Evolutionary conservation across 2,888 invertebrate species (phyloP), one percentile per base, ranked within the genome.

Genomic region (Drosophila neotestacea): DNA sequence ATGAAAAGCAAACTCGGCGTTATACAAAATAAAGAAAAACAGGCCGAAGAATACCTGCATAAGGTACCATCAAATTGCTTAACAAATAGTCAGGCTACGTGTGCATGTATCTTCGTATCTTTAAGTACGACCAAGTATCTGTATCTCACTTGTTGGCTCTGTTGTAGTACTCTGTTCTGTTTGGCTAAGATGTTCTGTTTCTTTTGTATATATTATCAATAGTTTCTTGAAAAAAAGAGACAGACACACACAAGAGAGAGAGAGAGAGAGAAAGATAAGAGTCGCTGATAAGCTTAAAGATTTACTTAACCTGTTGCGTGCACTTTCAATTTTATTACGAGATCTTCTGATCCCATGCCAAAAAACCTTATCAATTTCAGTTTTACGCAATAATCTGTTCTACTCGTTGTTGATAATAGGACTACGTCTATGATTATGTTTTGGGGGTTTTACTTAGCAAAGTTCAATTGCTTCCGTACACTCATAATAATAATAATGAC

Each of bases 21-120:
- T 47, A 59, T 13, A 47, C 28, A 30, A n/a, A 50, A 16, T 30
- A 50, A 36, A 36, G 36, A 36, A 63, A 56, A 41, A 52, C 48
- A 67, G 46, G 11, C n/a, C 50, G 36, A 65, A 70, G 67, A 69
- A 61, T 66, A 50, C 39, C 67, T 39, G 55, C 42, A 42, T 41
- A 64, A 52, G 46, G 73, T 74, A 56, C 50, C 74, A 74, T 75
- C 60, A 85, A 84, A 86, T 86, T 86, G 87, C 79, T 86, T 77
- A 58, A 79, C 85, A 84, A 86, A 84, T 55, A 83, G 54, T 41
- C 67, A 32, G 38, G 58, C 42, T 42, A 39, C 39, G 34, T 47
- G 16, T 64, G 47, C 46, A 11, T 41, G 59, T 69, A 60, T 64
- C 54, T 69, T 34, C 42, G 62, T 71, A 66, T 69, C 65, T 60